Evolutionary conservation across 2,797 vertebrate species (phyloP).

Genomic region (Acanthurus tractus): DNA sequence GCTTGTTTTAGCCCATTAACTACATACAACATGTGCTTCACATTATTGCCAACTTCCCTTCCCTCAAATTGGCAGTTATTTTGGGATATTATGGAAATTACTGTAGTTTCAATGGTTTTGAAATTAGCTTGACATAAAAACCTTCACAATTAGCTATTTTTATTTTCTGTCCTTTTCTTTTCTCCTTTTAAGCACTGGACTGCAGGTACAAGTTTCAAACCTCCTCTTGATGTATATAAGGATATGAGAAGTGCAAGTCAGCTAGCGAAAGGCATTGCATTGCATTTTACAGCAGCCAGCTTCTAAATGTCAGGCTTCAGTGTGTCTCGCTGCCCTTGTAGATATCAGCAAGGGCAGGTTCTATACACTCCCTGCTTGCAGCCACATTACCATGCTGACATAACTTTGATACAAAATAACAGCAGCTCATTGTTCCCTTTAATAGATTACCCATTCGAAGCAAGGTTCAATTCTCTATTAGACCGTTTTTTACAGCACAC

Average conservation of each 20-base stretch:
- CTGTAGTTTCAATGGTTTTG: not conserved
- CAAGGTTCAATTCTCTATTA: not conserved
- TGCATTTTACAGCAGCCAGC: not conserved
- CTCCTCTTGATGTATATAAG: not conserved
- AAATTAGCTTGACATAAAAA: not conserved
- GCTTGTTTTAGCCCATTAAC: slow-evolving; percentile 9
- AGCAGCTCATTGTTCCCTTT: not conserved
- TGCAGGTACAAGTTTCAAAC: not conserved
- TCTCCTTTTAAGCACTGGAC: not conserved
- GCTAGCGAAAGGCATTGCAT: not conserved
- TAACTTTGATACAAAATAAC: not conserved
- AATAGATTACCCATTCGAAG: not conserved
- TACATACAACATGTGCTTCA: not conserved
- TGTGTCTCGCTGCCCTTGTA: not conserved
- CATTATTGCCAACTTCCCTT: not conserved
- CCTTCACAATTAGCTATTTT: not conserved
- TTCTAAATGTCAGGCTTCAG: not conserved
- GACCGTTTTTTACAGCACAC: not conserved
- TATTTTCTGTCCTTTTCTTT: not conserved
- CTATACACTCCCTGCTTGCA: not conserved
- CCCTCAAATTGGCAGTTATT: slow-evolving; percentile 4
- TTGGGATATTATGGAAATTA: not conserved
- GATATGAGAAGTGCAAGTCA: not conserved
- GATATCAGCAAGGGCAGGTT: not conserved
- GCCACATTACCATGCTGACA: not conserved